Base-by-base conservation (phyloP, 2,888 invertebrate species). In the Leptopilina drosophilae region DNA sequence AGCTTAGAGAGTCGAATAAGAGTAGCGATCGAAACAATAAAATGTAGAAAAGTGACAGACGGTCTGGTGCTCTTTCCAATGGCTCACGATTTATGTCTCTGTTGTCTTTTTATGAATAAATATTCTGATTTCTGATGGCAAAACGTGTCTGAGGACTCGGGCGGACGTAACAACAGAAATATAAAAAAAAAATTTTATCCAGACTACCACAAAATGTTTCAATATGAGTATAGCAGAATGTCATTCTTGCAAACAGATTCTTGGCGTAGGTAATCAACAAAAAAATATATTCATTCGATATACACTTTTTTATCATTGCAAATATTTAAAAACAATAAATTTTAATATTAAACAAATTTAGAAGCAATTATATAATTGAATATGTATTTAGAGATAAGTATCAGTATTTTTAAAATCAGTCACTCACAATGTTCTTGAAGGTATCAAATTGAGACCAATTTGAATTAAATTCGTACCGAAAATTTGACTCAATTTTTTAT, bases 161-260 rank as follows among this genome's bases (percentile, higher is more conserved):
- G 77, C 83, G 84, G 82, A 78, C 82, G 85, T 84, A 84, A 87
- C 87, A 88, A 88, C 88, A 88, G 88, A 90, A 90, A 90, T 87
- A 90, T 90, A 88, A 87, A 89, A 89, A 89, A 89, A 88, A 88
- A 49, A 49, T 81, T 79, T 80, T 84, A 80, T 81, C 84, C 84
- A 81, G 82, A 82, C 85, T 33, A 83, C 82, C 88, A 87, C 89
- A 90, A 90, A 33, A 90, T 90, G 88, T 90, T 88, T 86, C 88
- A 87, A 88, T 87, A 87, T 33, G 33, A 85, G 86, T 85, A 87
- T 9, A 9, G 49, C 49, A 49, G 49, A 49, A 73, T 26, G 56
- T 73, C 33, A 33, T 53, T 9, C 33, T 73, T 56, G 26, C 14
- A 14, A 62, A 56, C n/a, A 73, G 53, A 53, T 56, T 73, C 20